These are phyloP conservation scores for Mesoligia furuncula DNA, from an alignment of 2,888 invertebrate species.

Conservation along the genomic window DNA sequence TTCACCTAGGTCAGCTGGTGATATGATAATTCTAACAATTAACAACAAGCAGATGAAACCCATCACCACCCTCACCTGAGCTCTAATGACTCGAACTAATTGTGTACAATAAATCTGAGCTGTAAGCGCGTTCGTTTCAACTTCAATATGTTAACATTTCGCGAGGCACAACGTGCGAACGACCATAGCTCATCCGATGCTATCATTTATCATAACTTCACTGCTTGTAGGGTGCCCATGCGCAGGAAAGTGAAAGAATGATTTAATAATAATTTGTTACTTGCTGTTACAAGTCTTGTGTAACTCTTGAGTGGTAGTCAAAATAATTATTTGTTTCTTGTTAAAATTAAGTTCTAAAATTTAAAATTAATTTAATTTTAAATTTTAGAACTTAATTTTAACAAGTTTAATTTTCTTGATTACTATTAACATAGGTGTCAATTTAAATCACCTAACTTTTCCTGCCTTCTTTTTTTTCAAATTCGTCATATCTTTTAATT, in stretches of 20 bases:
- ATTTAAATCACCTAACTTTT: not conserved
- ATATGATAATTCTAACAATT: not conserved
- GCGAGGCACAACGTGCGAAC: constrained; percentile 67
- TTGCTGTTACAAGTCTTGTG: not conserved
- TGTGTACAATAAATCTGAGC: constrained; percentile 56
- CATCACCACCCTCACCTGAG: constrained; percentile 31
- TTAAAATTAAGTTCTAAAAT: not conserved
- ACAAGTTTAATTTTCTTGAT: no score
- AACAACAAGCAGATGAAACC: not conserved
- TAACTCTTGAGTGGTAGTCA: not conserved
- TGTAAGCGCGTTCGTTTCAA: constrained; percentile 48
- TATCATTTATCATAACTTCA: constrained; percentile 66
- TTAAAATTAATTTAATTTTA: no score
- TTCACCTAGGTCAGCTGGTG: no score
- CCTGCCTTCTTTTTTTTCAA: not conserved
- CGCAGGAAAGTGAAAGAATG: not conserved
- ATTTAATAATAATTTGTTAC: not conserved
- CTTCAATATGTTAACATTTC: constrained; percentile 68
- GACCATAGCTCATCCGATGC: constrained; percentile 62
- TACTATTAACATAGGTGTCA: not conserved
- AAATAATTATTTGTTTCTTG: not conserved
- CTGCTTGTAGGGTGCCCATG: constrained; percentile 53
- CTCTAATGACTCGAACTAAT: constrained; percentile 58
- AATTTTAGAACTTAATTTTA: no score
- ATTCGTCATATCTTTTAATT: not conserved